Conservation (phyloP, 2,888 invertebrate species). For the Drosophila fungiperda region DNA sequence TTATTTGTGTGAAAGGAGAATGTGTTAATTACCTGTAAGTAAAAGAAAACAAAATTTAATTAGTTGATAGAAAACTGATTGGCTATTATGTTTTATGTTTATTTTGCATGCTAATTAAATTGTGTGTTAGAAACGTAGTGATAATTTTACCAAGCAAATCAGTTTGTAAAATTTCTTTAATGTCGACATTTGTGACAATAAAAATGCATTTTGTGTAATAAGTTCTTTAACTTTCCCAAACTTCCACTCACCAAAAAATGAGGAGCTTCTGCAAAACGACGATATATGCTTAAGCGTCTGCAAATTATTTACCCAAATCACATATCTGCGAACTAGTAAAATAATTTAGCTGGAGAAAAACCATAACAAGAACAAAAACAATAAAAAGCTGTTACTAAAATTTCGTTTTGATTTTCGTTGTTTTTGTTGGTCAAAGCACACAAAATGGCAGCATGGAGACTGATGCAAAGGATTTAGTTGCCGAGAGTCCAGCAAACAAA, state of each 20-base stretch:
- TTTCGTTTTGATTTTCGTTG: constrained; percentile 46
- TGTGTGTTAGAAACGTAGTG: not conserved
- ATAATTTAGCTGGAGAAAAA: constrained; percentile 8
- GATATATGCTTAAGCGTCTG: constrained; percentile 32
- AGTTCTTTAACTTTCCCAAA: constrained; percentile 12
- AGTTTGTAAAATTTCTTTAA: not conserved
- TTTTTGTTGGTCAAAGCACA: constrained; percentile 41
- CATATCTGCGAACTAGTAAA: constrained; percentile 19
- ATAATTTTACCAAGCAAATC: not conserved
- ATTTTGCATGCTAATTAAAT: not conserved
- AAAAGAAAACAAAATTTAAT: constrained; percentile 36
- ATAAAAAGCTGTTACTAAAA: constrained; percentile 37
- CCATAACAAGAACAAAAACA: constrained; percentile 11
- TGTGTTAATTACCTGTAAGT: constrained; percentile 66
- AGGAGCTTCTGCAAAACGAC: constrained; percentile 21
- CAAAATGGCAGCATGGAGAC: constrained; percentile 50
- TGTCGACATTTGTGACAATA: not conserved
- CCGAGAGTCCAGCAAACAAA: constrained; percentile 15
- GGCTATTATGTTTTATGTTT: not conserved
- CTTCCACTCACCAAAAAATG: not conserved
- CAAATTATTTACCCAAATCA: constrained; percentile 29
- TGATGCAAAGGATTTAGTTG: constrained; percentile 49
- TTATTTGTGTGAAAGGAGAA: not conserved
- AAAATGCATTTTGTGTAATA: constrained; percentile 8
- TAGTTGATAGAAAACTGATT: constrained; percentile 23